phyloP scores from a whole-genome alignment of 1,140 invertebrate species.

The Heliconius himera region DNA sequence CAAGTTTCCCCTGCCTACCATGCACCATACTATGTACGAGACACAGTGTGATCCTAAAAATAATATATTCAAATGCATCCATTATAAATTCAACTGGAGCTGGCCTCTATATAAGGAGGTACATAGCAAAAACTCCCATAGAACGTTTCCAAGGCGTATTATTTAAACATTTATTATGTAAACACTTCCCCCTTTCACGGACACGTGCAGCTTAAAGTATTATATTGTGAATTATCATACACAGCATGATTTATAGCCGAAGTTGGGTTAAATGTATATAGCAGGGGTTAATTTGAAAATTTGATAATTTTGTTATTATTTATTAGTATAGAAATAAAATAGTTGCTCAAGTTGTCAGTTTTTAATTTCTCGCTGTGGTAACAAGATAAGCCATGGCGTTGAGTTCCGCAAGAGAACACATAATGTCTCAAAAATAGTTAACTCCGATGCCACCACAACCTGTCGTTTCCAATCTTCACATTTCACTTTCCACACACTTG shows the following conservation, averaged over 20 bases:
- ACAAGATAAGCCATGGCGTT: too few relatives aligned
- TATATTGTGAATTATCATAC: slow-evolving; percentile 9
- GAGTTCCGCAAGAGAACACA: too few relatives aligned
- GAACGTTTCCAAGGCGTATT: neutral
- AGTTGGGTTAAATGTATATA: neutral
- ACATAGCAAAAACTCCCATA: neutral
- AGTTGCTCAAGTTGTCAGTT: too few relatives aligned
- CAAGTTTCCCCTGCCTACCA: neutral
- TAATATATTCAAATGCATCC: neutral
- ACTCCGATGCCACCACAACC: too few relatives aligned
- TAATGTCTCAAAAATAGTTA: too few relatives aligned
- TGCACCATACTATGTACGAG: neutral
- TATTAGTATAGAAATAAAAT: too few relatives aligned
- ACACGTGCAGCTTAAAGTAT: slow-evolving; percentile 1
- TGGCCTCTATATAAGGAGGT: neutral
- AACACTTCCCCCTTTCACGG: neutral
- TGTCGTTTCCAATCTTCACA: too few relatives aligned
- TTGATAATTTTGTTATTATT: neutral
- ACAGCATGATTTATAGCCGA: neutral
- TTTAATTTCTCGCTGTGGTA: too few relatives aligned
- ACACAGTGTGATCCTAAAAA: neutral
- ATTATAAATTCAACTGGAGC: neutral
- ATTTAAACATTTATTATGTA: slow-evolving; percentile 2
- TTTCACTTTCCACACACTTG: too few relatives aligned
- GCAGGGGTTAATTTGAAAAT: neutral